These are phyloP conservation scores for Premnoplex brunnescens DNA, from an alignment of 2,797 vertebrate genomes.

Conservation along the genomic window DNA sequence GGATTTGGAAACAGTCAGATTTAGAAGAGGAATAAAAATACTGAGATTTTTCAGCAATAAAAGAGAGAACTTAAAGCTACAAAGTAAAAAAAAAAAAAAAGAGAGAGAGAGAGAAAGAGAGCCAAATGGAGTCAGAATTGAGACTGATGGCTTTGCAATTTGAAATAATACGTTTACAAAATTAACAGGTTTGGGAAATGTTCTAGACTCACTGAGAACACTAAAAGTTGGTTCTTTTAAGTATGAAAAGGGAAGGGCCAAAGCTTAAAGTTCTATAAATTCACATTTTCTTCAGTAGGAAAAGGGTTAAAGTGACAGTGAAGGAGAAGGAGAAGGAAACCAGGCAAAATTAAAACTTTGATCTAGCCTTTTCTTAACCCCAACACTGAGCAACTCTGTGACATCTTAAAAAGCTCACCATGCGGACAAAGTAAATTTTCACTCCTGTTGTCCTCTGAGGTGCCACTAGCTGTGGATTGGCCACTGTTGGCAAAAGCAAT, in stretches of 20 bases:
- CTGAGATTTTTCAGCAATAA: conserved; percentile 75
- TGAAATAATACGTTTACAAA: conserved; percentile 24
- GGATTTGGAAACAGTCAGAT: conserved; percentile 74
- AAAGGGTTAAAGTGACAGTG: background rate
- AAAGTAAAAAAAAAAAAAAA: background rate
- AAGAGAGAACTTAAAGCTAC: conserved; percentile 57
- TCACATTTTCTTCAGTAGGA: background rate
- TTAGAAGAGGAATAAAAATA: conserved; percentile 77
- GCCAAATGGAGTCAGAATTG: conserved; percentile 50
- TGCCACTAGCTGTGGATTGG: background rate
- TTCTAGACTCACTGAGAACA: background rate
- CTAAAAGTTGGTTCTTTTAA: background rate
- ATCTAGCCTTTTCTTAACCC: background rate
- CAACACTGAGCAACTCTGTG: background rate
- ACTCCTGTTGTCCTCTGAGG: background rate
- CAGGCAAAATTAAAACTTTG: background rate
- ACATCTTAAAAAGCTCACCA: background rate
- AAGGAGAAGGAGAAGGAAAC: background rate
- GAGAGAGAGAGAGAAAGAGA: background rate
- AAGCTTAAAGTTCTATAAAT: background rate
- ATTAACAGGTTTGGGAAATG: background rate
- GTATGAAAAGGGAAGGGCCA: background rate
- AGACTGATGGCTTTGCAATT: conserved; percentile 45
- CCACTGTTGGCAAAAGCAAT: background rate
- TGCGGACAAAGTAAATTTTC: background rate